Evolutionary conservation across 2,797 vertebrate species (phyloP).

Genomic region (Coendou prehensilis): DNA sequence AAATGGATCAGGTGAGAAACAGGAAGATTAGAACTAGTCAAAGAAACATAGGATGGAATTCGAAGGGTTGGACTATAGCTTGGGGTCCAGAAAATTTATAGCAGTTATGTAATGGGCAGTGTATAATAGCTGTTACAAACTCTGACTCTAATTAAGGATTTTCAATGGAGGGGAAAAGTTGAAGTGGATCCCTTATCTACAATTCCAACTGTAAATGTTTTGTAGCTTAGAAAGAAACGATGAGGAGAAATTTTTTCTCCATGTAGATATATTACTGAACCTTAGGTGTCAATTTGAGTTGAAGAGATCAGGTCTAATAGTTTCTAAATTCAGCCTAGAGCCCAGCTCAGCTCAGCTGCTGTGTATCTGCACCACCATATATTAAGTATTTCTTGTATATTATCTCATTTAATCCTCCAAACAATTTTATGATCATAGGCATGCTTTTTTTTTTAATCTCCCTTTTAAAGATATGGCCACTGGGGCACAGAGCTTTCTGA

Average conservation of each 20-base stretch:
- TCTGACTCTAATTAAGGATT: not conserved
- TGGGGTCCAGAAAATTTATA: not conserved
- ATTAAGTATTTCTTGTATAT: not conserved
- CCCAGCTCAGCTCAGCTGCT: not conserved
- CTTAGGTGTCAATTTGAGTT: not conserved
- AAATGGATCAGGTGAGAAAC: not conserved
- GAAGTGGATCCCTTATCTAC: not conserved
- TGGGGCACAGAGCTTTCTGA: not conserved
- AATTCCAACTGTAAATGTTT: not conserved
- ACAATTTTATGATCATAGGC: not conserved
- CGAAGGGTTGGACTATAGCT: not conserved
- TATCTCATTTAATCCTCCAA: not conserved
- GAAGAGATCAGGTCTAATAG: not conserved
- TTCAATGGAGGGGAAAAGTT: not conserved
- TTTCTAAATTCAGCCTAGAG: not conserved
- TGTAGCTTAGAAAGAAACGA: slow-evolving; percentile 20
- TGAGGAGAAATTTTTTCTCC: not conserved
- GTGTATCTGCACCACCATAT: not conserved
- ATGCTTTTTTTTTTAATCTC: slow-evolving; percentile 29
- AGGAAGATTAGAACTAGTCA: not conserved
- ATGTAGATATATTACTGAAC: not conserved
- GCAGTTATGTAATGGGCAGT: not conserved
- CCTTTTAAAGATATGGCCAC: not conserved
- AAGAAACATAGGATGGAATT: not conserved
- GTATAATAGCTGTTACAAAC: not conserved